Evolutionary conservation across 1,140 invertebrate genomes (phyloP).

Genomic region (Anastrepha obliqua): DNA sequence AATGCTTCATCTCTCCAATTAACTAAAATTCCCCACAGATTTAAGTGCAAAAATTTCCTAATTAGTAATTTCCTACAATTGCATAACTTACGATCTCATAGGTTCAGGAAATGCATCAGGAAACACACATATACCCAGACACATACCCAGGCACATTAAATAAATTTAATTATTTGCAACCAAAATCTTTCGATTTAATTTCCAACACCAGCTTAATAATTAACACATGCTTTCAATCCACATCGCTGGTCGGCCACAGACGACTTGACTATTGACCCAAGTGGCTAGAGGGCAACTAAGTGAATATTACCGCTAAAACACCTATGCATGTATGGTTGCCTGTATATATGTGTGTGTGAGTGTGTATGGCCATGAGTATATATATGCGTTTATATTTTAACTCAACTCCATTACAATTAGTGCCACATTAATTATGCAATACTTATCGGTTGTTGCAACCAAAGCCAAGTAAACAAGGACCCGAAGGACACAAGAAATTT

Average conservation of each 20-base stretch:
- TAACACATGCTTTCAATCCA: constrained; percentile 9
- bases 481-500: not conserved
- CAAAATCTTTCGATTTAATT: not conserved
- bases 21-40: not conserved
- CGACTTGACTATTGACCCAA: constrained; percentile 4
- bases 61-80: not conserved
- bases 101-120: not conserved
- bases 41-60: constrained; percentile 1
- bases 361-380: not conserved
- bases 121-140: not conserved
- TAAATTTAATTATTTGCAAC: not conserved
- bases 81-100: not conserved
- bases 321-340: not conserved
- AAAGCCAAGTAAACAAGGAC: not conserved
- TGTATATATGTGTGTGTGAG: not conserved
- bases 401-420: constrained; percentile 53
- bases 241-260: not conserved
- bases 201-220: constrained; percentile 6
- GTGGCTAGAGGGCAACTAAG: not conserved
- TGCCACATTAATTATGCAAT: constrained; percentile 54
- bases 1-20: not conserved
- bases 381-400: not conserved
- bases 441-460: not conserved
- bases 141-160: not conserved
- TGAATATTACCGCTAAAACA: not conserved